Conservation (phyloP, 2,113 vertebrate species). For the Rostratula benghalensis region DNA sequence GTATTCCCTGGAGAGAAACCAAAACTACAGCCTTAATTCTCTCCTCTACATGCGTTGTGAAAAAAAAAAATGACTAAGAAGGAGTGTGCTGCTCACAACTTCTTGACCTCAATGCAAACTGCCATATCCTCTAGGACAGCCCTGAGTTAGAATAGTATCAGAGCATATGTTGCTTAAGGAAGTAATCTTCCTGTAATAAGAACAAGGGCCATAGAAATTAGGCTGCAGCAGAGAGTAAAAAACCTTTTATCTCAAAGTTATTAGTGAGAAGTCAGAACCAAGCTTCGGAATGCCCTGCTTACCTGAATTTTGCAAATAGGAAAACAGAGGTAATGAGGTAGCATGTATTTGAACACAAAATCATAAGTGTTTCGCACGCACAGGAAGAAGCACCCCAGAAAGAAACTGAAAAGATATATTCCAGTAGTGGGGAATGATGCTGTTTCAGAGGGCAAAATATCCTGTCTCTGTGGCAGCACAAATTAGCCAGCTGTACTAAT, state of each 20-base stretch:
- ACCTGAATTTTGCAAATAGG: background rate
- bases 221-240: background rate
- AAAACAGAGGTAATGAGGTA: background rate
- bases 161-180: background rate
- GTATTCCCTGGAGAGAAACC: background rate
- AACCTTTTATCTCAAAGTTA: background rate
- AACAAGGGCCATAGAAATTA: background rate
- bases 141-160: background rate
- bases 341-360: background rate
- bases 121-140: background rate
- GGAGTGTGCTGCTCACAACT: background rate
- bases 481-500: background rate
- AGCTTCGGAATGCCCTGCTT: background rate
- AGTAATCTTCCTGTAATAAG: background rate
- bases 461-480: accelerated
- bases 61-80: background rate
- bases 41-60: background rate
- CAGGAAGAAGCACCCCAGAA: accelerated
- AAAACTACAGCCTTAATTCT: background rate
- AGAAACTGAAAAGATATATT: background rate
- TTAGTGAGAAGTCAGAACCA: background rate
- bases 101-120: background rate
- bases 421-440: background rate
- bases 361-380: background rate
- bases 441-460: background rate